phyloP scores from a whole-genome alignment of 1,140 invertebrate genomes.

The Orchestia grillus region DNA sequence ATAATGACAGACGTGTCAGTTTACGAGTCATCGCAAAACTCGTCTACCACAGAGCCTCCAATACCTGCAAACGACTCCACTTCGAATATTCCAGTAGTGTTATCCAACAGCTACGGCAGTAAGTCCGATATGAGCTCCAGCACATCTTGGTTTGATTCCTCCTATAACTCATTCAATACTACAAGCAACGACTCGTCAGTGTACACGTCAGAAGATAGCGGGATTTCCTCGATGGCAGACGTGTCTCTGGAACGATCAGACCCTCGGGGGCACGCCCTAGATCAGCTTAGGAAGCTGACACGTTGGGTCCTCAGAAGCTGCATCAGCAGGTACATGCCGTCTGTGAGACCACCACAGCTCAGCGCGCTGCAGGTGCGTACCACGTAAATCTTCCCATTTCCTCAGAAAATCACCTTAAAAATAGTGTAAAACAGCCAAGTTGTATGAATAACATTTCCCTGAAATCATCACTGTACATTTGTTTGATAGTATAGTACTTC shows the following conservation, averaged over 20 bases:
- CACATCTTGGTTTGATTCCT: background rate
- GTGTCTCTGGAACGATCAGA: background rate
- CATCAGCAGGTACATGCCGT: slow-evolving; percentile 46
- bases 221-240: background rate
- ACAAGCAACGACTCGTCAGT: background rate
- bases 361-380: background rate
- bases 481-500: background rate
- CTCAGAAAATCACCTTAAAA: background rate
- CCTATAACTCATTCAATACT: background rate
- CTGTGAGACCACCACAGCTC: background rate
- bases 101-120: background rate
- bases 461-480: background rate
- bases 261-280: background rate
- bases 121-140: background rate
- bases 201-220: slow-evolving; percentile 19
- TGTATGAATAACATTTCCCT: background rate
- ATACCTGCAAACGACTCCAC: background rate
- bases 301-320: slow-evolving; percentile 18
- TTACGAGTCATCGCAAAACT: background rate
- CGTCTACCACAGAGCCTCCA: background rate
- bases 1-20: background rate
- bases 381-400: background rate
- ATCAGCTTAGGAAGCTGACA: background rate
- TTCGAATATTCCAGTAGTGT: background rate
- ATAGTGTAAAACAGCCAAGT: background rate